Base-by-base conservation (phyloP, 2,888 invertebrate species). In the Pherbina coryleti region DNA sequence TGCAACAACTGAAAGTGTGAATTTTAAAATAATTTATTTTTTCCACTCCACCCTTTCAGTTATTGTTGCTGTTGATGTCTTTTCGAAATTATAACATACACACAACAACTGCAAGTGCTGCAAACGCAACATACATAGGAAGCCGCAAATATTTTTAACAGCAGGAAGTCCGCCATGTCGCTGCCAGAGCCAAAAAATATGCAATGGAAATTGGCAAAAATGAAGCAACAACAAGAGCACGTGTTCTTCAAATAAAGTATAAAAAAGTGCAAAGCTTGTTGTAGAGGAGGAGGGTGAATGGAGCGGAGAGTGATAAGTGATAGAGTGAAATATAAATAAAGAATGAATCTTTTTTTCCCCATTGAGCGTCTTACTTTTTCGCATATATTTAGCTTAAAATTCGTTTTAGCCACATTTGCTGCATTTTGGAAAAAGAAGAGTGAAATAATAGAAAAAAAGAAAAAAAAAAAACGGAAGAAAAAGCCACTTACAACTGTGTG, bases 141-240 rank as follows among this genome's bases (percentile, higher is more conserved):
- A 57, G 22, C 37, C 57, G 57, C 57, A 57, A 72, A 72, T 57
- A 72, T 57, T 57, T 72, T 72, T 55, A 57, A 57, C 57, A 72
- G 72, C 72, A 72, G 72, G 72, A 72, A 37, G 72, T 72, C 57
- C 57, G 72, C 11, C 44, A 34, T 37, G 57, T 49, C 17, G 28
- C 51, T 69, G 69, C 8, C 22, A 44, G 51, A 49, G 44, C 49
- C 44, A 44, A 69, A 69, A 69, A 69, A 37, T 22, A 31, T 19
- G 25, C 69, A 44, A 51, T 44, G 51, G 49, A 69, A 69, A 69
- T 11, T 51, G 69, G 19, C 28, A 60, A 22, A 69, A 49, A 69
- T 69, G 17, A 25, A 19, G 22, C 11, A 22, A 7, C 49, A 19
- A 8, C 22, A 25, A 25, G 69, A 28, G 22, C 11, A 1, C 22